A percentile compares a stretch with the other conserved stretches of the same genome.
Conservation (phyloP, 2,797 vertebrate species). For the Aphelocoma californica region DNA sequence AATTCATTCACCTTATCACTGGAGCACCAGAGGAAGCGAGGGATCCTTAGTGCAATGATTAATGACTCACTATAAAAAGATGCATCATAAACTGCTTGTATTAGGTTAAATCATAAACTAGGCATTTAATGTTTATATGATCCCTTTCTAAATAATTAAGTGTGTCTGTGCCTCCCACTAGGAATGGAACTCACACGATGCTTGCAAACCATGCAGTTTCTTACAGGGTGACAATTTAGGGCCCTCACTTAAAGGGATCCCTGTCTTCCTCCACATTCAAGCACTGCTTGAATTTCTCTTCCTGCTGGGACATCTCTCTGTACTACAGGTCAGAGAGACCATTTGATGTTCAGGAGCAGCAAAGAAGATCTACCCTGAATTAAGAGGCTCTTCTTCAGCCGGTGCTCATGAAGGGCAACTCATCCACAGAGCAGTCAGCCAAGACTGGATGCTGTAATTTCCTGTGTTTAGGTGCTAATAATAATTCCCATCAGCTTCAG, state of each 20-base stretch:
- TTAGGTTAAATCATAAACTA: slow-evolving; percentile 54
- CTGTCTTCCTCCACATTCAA: not conserved
- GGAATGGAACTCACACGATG: not conserved
- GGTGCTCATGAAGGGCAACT: not conserved
- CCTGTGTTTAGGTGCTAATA: not conserved
- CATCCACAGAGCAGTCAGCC: not conserved
- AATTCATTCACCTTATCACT: slow-evolving; percentile 24
- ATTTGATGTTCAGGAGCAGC: not conserved
- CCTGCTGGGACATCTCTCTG: not conserved
- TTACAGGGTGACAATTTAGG: not conserved
- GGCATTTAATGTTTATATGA: slow-evolving; percentile 43
- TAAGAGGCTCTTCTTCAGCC: not conserved
- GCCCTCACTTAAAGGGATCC: not conserved
- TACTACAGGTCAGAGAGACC: not conserved
- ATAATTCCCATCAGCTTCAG: not conserved
- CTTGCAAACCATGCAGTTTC: slow-evolving; percentile 19
- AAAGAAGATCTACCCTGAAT: not conserved
- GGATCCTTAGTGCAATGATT: slow-evolving; percentile 38
- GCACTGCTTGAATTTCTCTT: not conserved
- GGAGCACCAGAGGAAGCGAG: not conserved
- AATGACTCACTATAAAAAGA: slow-evolving; percentile 48
- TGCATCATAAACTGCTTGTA: slow-evolving; percentile 51
- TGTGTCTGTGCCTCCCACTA: not conserved
- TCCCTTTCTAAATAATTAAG: slow-evolving; percentile 48
- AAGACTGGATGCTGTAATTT: not conserved